Evolutionary conservation across 2,888 invertebrate species (phyloP), one percentile per base, ranked within the genome.

Genomic region (Endotricha flammealis): DNA sequence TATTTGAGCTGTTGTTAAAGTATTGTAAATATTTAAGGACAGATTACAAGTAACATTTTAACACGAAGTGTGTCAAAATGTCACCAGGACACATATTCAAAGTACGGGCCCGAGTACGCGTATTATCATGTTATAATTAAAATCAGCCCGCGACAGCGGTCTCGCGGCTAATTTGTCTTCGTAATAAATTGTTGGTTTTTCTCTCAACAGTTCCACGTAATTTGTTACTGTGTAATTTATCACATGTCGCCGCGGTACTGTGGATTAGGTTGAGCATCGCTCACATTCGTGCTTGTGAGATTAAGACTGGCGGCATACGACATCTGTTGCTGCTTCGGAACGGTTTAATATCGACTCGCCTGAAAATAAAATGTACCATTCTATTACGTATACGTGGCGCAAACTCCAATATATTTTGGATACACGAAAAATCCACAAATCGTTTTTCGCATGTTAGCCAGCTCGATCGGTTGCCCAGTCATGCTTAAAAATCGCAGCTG

Each of bases 101-200:
- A 7, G 20, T n/a, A 20, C n/a, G 20, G 29, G 22, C 12, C 20
- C 16, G 28, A 28, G n/a, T n/a, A n/a, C 29, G 44, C 45, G 50
- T 48, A 57, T 60, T 58, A 60, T 55, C 50, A 51, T 59, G 63
- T 62, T 59, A 65, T 66, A 70, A 77, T 76, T 73, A 67, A 70
- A 75, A 67, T 57, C 57, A 60, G 51, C 58, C 61, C 50, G 54
- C 49, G 63, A 65, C 61, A 57, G 50, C 48, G 48, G 48, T 44
- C 42, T 41, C 41, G 33, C 37, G 37, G 35, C 61, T 64, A 72
- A 64, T 75, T 72, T 67, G 70, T 77, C 77, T 71, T 67, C 63
- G 60, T 75, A 75, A 80, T 66, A 77, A 79, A 79, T 78, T 73
- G 67, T 75, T 75, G 74, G 76, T 80, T 79, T 79, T 75, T 73